Evolutionary conservation across 2,797 vertebrate genomes (phyloP), one percentile per base, ranked within the genome.

Genomic region (Hipposideros larvatus): DNA sequence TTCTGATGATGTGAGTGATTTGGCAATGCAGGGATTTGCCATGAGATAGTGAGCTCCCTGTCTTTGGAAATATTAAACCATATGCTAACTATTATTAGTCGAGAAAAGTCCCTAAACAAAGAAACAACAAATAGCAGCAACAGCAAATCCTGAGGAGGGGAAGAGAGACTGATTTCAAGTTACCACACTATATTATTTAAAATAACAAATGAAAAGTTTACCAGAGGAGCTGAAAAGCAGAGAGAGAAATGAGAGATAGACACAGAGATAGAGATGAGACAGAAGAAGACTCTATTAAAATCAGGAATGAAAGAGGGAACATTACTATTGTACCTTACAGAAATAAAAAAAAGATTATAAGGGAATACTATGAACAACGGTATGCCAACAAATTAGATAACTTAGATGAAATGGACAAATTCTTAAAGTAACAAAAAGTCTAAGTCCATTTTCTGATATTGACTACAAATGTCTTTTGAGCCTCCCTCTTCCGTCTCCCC

Each of bases 191-290:
- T 68, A 28, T 75, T 87, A 65, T 22, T 68, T 87, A 48, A 87
- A 75, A 82, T 48, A 89, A 31, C 48, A 96, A 97, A 91, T 75
- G 18, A 93, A 89, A 89, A 92, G 21, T 55, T 94, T 28, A 66
- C 37, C 78, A 19, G 26, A 65, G 51, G 59, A 14, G 16, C 19
- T 71, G 28, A 94, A 7, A 8, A 55, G 1, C 55, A 51, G n/a
- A 92, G 13, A 80, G 9, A 82, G 90, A 70, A 80, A 11, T 71
- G 46, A 91, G 55, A 79, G 43, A 55, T 0, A 59, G 34, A 86
- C 51, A 73, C 1, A 61, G 55, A 43, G 14, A 57, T 24, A 78
- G 11, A 31, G 71, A 59, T 43, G 34, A n/a, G 57, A 48, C 28
- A 59, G 37, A 80, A 26, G 16, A 59, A 21, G 51, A 78, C 59